These are phyloP conservation scores for Anarsia innoxiella DNA, from an alignment of 2,888 invertebrate genomes.

Conservation along the genomic window DNA sequence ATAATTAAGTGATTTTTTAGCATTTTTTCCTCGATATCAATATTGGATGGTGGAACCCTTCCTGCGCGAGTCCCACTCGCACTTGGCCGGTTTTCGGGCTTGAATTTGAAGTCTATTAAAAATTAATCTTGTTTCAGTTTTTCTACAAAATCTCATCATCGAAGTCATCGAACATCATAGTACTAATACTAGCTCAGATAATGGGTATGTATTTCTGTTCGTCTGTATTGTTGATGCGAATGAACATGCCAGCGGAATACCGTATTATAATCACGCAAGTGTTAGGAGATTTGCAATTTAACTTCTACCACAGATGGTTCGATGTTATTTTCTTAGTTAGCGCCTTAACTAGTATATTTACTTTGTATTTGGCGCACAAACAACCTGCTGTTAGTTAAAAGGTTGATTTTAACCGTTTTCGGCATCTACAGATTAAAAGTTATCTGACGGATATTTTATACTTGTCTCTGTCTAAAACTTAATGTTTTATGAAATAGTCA, in stretches of 20 bases:
- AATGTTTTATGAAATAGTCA: too few relatives aligned
- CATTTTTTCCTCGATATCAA: too few relatives aligned
- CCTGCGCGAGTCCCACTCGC: too few relatives aligned
- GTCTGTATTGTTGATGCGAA: constrained; percentile 96
- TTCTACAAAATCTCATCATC: constrained; percentile 99
- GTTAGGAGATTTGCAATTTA: constrained; percentile 97
- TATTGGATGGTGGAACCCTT: too few relatives aligned
- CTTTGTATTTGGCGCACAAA: constrained; percentile 96
- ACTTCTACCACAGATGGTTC: constrained; percentile 99
- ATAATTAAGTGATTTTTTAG: too few relatives aligned
- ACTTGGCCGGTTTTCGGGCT: too few relatives aligned
- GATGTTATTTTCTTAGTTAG: constrained; percentile 99
- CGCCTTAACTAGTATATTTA: constrained; percentile 95
- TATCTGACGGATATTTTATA: too few relatives aligned
- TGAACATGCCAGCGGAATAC: constrained; percentile 99
- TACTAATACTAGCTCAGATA: constrained; percentile 96
- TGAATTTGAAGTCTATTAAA: too few relatives aligned
- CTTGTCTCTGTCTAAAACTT: too few relatives aligned
- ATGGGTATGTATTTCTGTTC: constrained; percentile 99
- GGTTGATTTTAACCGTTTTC: neutral
- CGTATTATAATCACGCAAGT: constrained; percentile 90
- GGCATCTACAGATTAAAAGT: too few relatives aligned
- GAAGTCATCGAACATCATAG: constrained; percentile 98
- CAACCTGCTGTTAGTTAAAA: constrained; percentile 77
- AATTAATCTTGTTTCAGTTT: constrained; percentile 78